phyloP scores from a whole-genome alignment of 2,113 vertebrate species.

The Dicaeum eximium region DNA sequence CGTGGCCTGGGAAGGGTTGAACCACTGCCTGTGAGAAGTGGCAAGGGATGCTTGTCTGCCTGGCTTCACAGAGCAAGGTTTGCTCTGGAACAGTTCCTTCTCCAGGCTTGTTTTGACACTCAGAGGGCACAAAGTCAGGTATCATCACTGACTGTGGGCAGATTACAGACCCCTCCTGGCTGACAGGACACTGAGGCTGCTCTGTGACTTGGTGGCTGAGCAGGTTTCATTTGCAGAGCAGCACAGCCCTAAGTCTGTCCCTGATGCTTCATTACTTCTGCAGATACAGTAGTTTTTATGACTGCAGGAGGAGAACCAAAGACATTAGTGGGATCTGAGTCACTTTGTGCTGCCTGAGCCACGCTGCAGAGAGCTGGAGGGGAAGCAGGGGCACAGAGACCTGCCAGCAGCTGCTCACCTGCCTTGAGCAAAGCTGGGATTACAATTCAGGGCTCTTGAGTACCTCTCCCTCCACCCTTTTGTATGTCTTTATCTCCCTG shows the following conservation, averaged over 20 bases:
- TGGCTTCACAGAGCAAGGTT: not conserved
- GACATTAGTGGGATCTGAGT: not conserved
- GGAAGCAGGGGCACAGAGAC: not conserved
- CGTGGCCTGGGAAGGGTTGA: not conserved
- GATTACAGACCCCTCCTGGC: not conserved
- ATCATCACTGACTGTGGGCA: not conserved
- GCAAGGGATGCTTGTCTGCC: not conserved
- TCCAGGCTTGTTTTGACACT: not conserved
- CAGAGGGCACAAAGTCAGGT: not conserved
- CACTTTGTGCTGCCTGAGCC: not conserved
- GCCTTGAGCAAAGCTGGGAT: not conserved
- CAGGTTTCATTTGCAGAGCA: not conserved
- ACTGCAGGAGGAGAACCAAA: not conserved
- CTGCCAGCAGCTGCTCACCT: not conserved
- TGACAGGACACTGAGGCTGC: not conserved
- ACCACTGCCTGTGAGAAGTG: not conserved
- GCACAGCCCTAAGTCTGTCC: not conserved
- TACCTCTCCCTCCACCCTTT: not conserved
- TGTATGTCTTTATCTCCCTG: not conserved
- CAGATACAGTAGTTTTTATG: not conserved
- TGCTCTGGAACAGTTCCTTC: not conserved
- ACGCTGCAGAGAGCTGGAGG: accelerated
- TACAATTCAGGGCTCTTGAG: not conserved
- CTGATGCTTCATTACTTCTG: not conserved
- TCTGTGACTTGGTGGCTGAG: not conserved